Evolutionary conservation across 2,888 invertebrate species (phyloP), one percentile per base, ranked within the genome.

Genomic region (Cataglyphis altisquamis): DNA sequence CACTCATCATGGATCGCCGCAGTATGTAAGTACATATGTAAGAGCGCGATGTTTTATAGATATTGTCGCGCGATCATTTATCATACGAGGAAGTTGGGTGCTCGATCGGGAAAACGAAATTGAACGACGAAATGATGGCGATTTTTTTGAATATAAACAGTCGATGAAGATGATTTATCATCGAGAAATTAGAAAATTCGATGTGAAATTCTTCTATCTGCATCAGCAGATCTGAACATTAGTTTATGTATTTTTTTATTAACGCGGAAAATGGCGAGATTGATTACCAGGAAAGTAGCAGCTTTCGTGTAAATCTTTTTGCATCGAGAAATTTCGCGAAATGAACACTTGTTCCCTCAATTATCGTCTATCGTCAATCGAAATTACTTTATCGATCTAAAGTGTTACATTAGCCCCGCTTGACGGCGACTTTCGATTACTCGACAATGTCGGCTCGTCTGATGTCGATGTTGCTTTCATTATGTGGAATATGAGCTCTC

Each of bases 401-500:
- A 78, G 73, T 72, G 78, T 41, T 70, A 72, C 39, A 78, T 78
- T 70, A 78, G 78, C 78, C 57, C 57, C 72, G 41, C 41, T 70
- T 85, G 82, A 62, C 88, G 90, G 89, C 91, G 91, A 91, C 90
- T 94, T 94, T 93, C 93, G 94, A 93, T 94, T 93, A 93, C 93
- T 90, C 88, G 91, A 88, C 91, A 90, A 84, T 89, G 88, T 92
- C 90, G 90, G 91, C 91, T 86, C 89, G 90, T 90, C 90, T 91
- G 92, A 92, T 92, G 90, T 93, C 84, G 90, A 84, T 85, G 89
- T 91, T 90, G 90, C 89, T 88, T 91, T 93, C 92, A 93, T 93
- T 93, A 93, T 91, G 87, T 91, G 91, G 92, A 92, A 93, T 93
- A 93, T 92, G 91, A 93, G 92, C 88, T 91, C 90, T 89, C 87